Evolutionary conservation across 2,888 invertebrate species (phyloP).

Genomic region (Cetonia aurata): DNA sequence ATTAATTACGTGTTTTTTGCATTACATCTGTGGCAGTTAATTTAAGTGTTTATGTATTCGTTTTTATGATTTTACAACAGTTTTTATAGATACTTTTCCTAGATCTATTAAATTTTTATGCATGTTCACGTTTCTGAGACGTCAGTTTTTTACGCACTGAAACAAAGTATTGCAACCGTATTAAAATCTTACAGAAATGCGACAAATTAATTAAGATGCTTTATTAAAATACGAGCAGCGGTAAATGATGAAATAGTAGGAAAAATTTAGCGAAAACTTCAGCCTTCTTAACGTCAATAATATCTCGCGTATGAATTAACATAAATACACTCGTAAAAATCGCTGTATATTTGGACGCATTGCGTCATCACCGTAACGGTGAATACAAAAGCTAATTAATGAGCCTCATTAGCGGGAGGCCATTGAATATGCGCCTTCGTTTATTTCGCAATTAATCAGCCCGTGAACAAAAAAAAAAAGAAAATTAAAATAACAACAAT

Average conservation of each 20-base stretch:
- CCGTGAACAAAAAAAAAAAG: conserved; percentile 13
- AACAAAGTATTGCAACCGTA: too few species aligned
- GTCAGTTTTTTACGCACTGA: too few species aligned
- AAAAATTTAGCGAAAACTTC: background rate
- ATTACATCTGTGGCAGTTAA: too few species aligned
- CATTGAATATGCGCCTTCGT: conserved; percentile 12
- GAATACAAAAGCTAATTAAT: conserved; percentile 24
- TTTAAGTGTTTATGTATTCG: too few species aligned
- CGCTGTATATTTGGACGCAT: conserved; percentile 11
- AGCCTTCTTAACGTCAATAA: background rate
- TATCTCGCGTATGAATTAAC: conserved; percentile 6
- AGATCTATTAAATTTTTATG: too few species aligned
- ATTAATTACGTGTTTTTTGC: too few species aligned
- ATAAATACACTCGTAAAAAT: conserved; percentile 14
- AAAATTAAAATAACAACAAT: background rate
- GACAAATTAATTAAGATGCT: too few species aligned
- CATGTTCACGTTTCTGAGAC: too few species aligned
- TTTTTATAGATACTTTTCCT: too few species aligned
- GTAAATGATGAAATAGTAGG: background rate
- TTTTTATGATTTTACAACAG: too few species aligned
- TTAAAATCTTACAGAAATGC: too few species aligned
- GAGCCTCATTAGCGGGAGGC: conserved; percentile 29
- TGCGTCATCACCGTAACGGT: conserved; percentile 15
- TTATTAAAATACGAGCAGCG: too few species aligned
- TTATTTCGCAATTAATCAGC: conserved; percentile 23